Evolutionary conservation across 35 echinoderm and acorn worm genomes (phyloP), one percentile per base, ranked within the genome.

Genomic region (Ophiothrix spiculata): DNA sequence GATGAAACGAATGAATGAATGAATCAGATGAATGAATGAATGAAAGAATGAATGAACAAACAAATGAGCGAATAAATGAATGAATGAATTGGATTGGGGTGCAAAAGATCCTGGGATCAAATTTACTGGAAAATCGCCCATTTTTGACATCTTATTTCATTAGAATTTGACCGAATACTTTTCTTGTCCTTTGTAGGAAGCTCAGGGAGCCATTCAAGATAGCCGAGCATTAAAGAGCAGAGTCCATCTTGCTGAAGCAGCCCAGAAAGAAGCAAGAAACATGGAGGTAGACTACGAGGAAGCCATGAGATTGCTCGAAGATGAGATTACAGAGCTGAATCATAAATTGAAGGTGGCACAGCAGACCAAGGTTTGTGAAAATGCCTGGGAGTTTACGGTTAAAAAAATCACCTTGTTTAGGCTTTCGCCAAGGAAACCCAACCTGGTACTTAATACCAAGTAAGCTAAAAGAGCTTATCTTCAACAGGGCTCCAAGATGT

Each of bases 251-350:
- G 95, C 95, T 23, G 95, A 98, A 49, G 91, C 88, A 33, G 95
- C 95, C 36, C 95, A 98, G 38, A 83, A 88, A 39, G 91, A 93
- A 45, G 95, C 95, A n/a, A 40, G 95, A 14, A 88, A 83, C 42
- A 98, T 98, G 92, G 95, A 98, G 80, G 78, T 98, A 12, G 95
- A 98, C 77, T 98, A 98, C 56, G 95, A 98, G 75, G 95, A 98
- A 41, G 95, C 93, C 1, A 86, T 98, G 14, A 37, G 79, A 35
- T 49, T 98, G 13, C 75, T 98, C 40, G 95, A 98, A 36, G 64
- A 64, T 56, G 95, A 98, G 74, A 69, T 98, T 21, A 77, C 33
- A n/a, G 79, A 86, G 32, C 78, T 98, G 0, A 90, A 84, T 32
- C 33, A 54, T 16, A 31, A 31, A 35, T 31, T 76, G 33, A 28